Percentiles rank a stretch among this genome's conserved stretches.
Conservation (phyloP, 2,113 vertebrate genomes). For the Oncorhynchus keta region DNA sequence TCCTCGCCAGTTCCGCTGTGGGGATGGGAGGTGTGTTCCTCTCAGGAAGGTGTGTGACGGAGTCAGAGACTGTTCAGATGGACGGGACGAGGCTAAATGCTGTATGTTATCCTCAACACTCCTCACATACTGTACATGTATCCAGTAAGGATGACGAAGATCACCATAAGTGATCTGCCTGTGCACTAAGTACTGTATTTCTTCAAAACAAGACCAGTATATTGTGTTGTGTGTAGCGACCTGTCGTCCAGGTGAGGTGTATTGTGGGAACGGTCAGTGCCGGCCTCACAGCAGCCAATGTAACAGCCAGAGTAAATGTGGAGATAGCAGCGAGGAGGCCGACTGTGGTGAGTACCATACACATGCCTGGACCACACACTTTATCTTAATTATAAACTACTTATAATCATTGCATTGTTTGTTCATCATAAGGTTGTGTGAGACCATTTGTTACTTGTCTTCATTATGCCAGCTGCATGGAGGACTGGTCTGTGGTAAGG, state of each 20-base stretch:
- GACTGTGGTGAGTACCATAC: conserved; percentile 70
- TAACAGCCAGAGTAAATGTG: conserved; percentile 64
- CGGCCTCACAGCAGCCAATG: conserved; percentile 69
- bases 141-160: background rate
- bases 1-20: conserved; percentile 75
- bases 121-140: background rate
- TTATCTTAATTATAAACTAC: background rate
- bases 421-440: too few relatives aligned
- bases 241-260: conserved; percentile 70
- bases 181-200: conserved; percentile 3
- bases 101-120: conserved; percentile 26
- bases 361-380: background rate
- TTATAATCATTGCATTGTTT: too few relatives aligned
- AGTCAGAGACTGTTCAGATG: conserved; percentile 68
- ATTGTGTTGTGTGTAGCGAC: conserved; percentile 55
- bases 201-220: background rate
- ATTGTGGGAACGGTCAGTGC: conserved; percentile 74
- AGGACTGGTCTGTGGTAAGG: conserved; percentile 8
- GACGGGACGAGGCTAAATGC: conserved; percentile 70
- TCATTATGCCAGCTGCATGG: conserved; percentile 9
- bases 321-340: conserved; percentile 77
- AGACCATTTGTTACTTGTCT: conserved; percentile 1
- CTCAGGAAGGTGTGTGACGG: conserved; percentile 74
- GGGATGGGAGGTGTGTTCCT: conserved; percentile 67
- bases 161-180: conserved; percentile 1